phyloP scores from a whole-genome alignment of 2,888 invertebrate species.

The Acleris literana region DNA sequence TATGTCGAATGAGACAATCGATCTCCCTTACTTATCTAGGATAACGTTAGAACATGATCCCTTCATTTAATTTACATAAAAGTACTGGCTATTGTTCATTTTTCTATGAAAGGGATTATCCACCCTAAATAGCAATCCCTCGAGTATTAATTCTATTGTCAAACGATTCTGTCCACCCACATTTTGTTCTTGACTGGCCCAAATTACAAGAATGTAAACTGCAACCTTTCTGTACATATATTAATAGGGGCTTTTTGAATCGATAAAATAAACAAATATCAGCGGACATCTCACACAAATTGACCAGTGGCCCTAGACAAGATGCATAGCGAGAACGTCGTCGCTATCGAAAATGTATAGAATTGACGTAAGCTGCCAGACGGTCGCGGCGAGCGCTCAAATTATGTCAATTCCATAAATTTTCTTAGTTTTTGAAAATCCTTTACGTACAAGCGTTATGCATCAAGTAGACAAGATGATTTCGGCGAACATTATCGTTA shows the following conservation, averaged over 20 bases:
- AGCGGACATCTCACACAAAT: no score
- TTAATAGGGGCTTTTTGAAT: background rate
- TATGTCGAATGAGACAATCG: slow-evolving; percentile 56
- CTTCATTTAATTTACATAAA: slow-evolving; percentile 79
- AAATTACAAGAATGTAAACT: slow-evolving; percentile 7
- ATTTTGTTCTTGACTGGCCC: background rate
- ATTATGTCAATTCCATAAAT: no score
- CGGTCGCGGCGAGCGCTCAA: no score
- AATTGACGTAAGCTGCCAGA: no score
- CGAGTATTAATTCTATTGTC: slow-evolving; percentile 68
- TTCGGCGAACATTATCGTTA: no score
- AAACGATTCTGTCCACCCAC: slow-evolving; percentile 45
- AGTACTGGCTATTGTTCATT: slow-evolving; percentile 70
- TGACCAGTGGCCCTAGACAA: no score
- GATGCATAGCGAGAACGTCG: no score
- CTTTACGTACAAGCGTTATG: no score
- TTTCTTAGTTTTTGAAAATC: no score
- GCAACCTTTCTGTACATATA: background rate
- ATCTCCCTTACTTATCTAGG: slow-evolving; percentile 56
- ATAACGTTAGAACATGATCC: slow-evolving; percentile 62
- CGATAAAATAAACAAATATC: no score
- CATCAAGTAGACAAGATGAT: no score
- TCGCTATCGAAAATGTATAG: no score
- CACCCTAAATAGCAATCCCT: slow-evolving; percentile 71
- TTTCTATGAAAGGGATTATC: slow-evolving; percentile 80